phyloP scores from a whole-genome alignment of 2,797 vertebrate genomes.

The Clarias platycephalus region DNA sequence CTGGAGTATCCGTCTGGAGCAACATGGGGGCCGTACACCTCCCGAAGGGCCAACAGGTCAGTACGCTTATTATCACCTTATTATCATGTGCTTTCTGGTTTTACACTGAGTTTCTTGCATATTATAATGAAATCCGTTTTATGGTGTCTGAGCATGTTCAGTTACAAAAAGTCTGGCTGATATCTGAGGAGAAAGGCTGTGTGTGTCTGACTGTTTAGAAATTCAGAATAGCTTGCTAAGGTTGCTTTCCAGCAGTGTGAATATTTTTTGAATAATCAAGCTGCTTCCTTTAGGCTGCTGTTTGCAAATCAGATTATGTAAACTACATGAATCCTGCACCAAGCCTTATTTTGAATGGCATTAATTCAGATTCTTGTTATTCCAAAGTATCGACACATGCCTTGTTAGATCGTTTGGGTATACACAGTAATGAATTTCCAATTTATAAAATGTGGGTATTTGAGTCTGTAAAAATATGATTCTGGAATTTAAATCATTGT shows the following conservation, averaged over 20 bases:
- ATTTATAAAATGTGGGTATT: background rate
- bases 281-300: background rate
- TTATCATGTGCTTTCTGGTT: background rate
- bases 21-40: conserved; percentile 76
- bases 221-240: background rate
- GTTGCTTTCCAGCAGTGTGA: background rate
- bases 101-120: background rate
- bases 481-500: background rate
- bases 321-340: background rate
- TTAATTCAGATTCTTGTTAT: background rate
- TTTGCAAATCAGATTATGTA: conserved; percentile 18
- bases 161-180: background rate
- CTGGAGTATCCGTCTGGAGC: conserved; percentile 82
- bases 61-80: background rate
- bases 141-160: background rate
- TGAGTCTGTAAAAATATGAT: background rate
- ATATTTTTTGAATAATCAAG: conserved; percentile 6
- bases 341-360: background rate
- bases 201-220: background rate
- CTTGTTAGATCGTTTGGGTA: background rate
- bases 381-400: background rate
- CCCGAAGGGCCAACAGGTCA: conserved; percentile 82
- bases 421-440: background rate
- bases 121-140: background rate
- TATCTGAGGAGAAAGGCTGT: background rate